Evolutionary conservation across 2,797 vertebrate genomes (phyloP).

Genomic region (Sebastes diploproa): DNA sequence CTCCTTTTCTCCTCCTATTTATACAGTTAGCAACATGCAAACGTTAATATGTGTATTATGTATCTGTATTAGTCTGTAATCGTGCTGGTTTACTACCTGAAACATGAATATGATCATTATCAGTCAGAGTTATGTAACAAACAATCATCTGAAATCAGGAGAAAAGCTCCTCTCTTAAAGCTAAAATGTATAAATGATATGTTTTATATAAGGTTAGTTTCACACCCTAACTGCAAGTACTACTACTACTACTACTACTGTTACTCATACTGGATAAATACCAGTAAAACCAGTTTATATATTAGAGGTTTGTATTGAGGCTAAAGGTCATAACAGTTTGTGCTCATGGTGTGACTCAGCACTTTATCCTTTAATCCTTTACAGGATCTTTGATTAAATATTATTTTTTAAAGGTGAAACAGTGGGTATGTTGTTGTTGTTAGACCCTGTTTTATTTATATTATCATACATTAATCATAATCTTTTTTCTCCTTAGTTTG

Average conservation of each 20-base stretch:
- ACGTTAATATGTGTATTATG: not conserved
- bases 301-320: too few species aligned
- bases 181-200: not conserved
- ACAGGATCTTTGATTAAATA: too few species aligned
- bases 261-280: too few species aligned
- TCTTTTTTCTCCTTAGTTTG: too few species aligned
- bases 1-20: rapidly evolving
- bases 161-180: not conserved
- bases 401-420: not conserved
- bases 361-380: not conserved
- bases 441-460: too few species aligned
- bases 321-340: too few species aligned
- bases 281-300: too few species aligned
- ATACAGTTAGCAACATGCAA: rapidly evolving
- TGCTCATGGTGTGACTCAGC: not conserved
- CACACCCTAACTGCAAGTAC: not conserved
- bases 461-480: too few species aligned
- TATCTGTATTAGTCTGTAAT: not conserved
- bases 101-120: too few species aligned
- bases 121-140: not conserved
- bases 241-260: too few species aligned
- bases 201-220: not conserved
- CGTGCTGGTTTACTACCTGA: not conserved
- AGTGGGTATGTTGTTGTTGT: not conserved
- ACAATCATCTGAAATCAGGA: not conserved